Evolutionary conservation across 2,113 vertebrate species (phyloP), one percentile per base, ranked within the genome.

Genomic region (Theristicus caerulescens): DNA sequence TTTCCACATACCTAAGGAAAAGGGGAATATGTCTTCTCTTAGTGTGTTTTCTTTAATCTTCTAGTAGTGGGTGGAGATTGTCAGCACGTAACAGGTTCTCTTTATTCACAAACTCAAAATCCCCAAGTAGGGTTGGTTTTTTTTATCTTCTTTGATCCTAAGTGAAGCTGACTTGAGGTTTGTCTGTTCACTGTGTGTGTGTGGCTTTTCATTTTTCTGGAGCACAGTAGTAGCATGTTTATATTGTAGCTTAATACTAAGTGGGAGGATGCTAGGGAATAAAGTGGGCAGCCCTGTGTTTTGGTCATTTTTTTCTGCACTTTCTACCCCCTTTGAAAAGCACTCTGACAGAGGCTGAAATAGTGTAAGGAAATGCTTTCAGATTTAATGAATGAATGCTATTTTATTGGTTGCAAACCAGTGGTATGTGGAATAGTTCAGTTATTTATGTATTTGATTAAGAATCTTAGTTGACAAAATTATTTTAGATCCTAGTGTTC

Each of bases 301-400:
- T 51, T 40, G 7, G 9, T 82, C 0, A 3, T 65, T 52, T 91
- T 64, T 59, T 38, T 18, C 17, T 0, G 0, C 3, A 5, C 61
- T 57, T 89, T 89, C 18, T 91, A 11, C 16, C 11, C 7, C 4
- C 13, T 67, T 92, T 84, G 10, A n/a, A 36, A 36, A 87, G 25
- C 12, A 64, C 1, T 0, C n/a, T 70, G 79, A 25, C 42, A 73
- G 66, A 21, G 8, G 15, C 49, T 61, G 21, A 84, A 17, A 25
- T 25, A 51, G 29, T 22, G 2, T 72, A 12, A 82, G 49, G 44
- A 84, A 86, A 44, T 40, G 7, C 36, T 16, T 81, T 79, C 5
- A 9, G 14, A 21, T 69, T 81, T 61, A 74, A 31, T 57, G 32
- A 86, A 38, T 46, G 11, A 89, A 54, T 61, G 34, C 15, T 38